Conservation (phyloP, 2,113 vertebrate species). For the Xiphophorus maculatus region DNA sequence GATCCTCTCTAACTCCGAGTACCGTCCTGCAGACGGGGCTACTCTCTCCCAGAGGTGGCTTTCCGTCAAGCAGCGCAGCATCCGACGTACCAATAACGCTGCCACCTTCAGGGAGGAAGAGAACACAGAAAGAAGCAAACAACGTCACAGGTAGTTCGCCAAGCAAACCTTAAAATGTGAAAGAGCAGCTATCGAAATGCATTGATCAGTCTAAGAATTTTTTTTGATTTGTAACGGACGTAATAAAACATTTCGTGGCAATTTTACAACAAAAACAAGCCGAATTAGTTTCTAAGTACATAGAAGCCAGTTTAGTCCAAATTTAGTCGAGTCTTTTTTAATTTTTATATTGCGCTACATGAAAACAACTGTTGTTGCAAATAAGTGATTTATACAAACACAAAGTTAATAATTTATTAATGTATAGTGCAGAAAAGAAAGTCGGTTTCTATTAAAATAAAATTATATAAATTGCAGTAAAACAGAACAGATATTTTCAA, state of each 20-base stretch:
- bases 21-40: constrained; percentile 4
- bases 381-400: too few species aligned
- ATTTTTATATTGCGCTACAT: background rate
- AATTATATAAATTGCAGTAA: too few species aligned
- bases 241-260: background rate
- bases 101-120: constrained; percentile 1
- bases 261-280: background rate
- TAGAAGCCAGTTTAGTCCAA: background rate
- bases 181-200: background rate
- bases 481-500: background rate
- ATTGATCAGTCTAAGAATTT: background rate
- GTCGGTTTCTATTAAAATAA: too few species aligned
- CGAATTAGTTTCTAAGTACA: background rate
- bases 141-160: constrained; percentile 54
- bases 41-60: constrained; percentile 1
- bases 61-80: background rate
- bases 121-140: background rate
- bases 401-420: background rate
- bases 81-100: constrained; percentile 9
- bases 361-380: background rate
- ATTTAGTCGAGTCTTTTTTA: background rate
- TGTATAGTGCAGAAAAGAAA: background rate
- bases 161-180: background rate
- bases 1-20: constrained; percentile 15
- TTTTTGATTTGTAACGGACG: background rate